A percentile compares a stretch with the other conserved stretches of the same genome.
phyloP scores from a whole-genome alignment of 1,140 invertebrate genomes.

The Andricus grossulariae region DNA sequence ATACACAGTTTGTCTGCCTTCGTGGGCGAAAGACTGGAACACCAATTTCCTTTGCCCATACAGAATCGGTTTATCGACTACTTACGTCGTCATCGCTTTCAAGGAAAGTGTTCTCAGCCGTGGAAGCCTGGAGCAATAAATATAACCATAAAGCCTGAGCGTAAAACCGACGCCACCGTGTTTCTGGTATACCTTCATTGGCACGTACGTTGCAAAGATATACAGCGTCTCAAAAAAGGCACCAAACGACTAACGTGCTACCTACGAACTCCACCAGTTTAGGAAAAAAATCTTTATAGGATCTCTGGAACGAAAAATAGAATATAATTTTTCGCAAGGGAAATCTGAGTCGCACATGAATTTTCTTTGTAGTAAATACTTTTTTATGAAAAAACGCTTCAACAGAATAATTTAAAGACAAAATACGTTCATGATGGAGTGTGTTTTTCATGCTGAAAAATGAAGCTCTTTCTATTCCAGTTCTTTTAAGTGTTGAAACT shows the following conservation, averaged over 20 bases:
- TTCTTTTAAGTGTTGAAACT: not conserved
- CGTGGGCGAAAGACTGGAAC: slow-evolving; percentile 44
- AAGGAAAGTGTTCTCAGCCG: slow-evolving; percentile 51
- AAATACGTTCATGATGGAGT: slow-evolving; percentile 1
- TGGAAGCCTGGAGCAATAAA: slow-evolving; percentile 57
- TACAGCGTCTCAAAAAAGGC: slow-evolving; percentile 43
- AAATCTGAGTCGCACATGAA: not conserved
- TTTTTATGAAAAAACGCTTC: slow-evolving; percentile 10
- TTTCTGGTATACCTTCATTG: slow-evolving; percentile 53
- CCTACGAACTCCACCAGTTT: not conserved
- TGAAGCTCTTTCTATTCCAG: not conserved
- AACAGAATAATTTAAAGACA: not conserved
- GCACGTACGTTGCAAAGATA: slow-evolving; percentile 60
- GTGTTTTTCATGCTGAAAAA: not conserved
- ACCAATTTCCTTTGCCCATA: slow-evolving; percentile 58
- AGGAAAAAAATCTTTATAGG: slow-evolving; percentile 14
- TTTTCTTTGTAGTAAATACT: slow-evolving; percentile 1
- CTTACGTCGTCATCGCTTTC: slow-evolving; percentile 62
- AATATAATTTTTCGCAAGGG: not conserved
- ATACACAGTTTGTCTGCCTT: not conserved
- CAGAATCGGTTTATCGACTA: slow-evolving; percentile 68
- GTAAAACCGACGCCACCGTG: slow-evolving; percentile 54
- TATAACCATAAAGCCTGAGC: slow-evolving; percentile 63
- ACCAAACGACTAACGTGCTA: slow-evolving; percentile 1
- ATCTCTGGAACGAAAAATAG: not conserved